Base-by-base conservation (phyloP, 1,140 invertebrate species). In the Campoletis sonorensis region DNA sequence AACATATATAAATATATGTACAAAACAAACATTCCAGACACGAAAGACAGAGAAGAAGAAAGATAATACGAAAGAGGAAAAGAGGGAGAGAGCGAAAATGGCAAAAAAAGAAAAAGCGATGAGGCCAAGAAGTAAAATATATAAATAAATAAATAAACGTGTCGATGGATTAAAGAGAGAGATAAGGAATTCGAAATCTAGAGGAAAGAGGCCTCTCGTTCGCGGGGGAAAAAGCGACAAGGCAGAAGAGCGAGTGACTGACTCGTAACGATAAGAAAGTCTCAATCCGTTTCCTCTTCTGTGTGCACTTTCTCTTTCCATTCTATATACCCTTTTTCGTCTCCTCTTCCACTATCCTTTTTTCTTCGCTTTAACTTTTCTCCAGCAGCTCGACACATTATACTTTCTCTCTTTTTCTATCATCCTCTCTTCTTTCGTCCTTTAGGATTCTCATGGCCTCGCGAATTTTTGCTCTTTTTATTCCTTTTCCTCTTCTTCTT, bases 231-330 rank as follows among this genome's bases (percentile, higher is more conserved):
- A 85, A 85, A 79, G 79, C 77, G 76, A 83, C 26, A 33, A 64
- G 40, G 72, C 83, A 77, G 79, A 23, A 64, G 77, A 84, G 81
- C 81, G 84, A 81, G 85, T 85, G 88, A 88, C 87, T 88, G 85
- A 88, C 83, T 87, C 82, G 84, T 76, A 85, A 83, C 85, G 87
- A 89, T 89, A 88, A 89, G 87, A 88, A 70, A 88, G 86, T 87
- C 86, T 83, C 85, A 85, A 88, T 87, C 83, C 85, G 85, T 88
- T 71, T 79, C 23, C 84, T 82, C 83, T 61, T 81, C 70, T 72
- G 73, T 80, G 64, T 75, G 26, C 45, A 82, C 79, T 75, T 77
- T 81, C 82, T 72, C 27, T 78, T 81, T 75, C 79, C 70, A 70
- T 73, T 79, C 80, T 61, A 51, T 30, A 30, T n/a, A 33, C 54